Evolutionary conservation across 2,113 vertebrate species (phyloP).

Genomic region (Eonycteris spelaea): DNA sequence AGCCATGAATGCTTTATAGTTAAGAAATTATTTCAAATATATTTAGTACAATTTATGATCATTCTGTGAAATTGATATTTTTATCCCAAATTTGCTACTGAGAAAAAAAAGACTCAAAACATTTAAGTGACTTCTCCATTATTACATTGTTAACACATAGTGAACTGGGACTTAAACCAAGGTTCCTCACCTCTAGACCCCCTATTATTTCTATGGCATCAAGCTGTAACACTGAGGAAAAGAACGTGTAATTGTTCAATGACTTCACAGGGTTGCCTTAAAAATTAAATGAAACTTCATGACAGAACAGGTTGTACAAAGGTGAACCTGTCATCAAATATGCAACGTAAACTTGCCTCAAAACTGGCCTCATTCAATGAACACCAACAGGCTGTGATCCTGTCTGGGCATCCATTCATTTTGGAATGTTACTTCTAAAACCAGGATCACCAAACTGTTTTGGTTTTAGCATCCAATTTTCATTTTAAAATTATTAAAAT

Average conservation of each 20-base stretch:
- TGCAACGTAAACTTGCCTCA: neutral
- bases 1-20: neutral
- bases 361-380: neutral
- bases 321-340: neutral
- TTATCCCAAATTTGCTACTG: neutral
- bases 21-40: neutral
- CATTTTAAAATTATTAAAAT: neutral
- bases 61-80: neutral
- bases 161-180: neutral
- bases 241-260: neutral
- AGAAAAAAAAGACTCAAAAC: neutral
- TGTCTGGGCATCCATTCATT: neutral
- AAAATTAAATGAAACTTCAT: neutral
- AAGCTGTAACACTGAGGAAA: neutral
- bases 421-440: neutral
- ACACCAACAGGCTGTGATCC: neutral
- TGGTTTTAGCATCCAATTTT: neutral
- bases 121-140: neutral
- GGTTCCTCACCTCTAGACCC: neutral
- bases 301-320: neutral
- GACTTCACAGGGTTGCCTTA: neutral
- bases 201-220: neutral
- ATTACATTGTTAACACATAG: neutral
- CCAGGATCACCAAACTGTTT: neutral
- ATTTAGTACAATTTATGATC: neutral